Evolutionary conservation across 2,888 invertebrate genomes (phyloP), one percentile per base, ranked within the genome.

Genomic region (Ectobius pallidus): DNA sequence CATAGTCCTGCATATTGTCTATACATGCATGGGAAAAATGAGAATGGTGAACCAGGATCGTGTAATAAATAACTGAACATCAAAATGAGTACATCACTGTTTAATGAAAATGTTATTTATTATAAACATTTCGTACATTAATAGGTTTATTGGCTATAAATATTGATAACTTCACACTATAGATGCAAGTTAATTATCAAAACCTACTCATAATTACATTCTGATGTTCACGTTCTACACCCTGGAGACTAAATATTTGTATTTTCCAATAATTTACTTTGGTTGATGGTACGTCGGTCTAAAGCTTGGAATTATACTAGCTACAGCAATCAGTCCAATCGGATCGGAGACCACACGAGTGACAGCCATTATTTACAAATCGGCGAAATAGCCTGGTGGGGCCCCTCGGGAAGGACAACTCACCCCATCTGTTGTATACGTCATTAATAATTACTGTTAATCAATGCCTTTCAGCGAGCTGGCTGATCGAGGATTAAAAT

Each of bases 361-460:
- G 30, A 58, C 55, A 55, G 27, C 16, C 55, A 55, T 55, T 55
- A 55, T 55, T 55, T 55, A 27, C 27, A 55, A 3, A 58, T 58
- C 58, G 58, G 16, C n/a, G n/a, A 58, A 58, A 58, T 58, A 58
- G 2, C 30, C 58, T 14, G 30, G 27, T 16, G 25, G 25, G 0
- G 1, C 52, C 52, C 25, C 32, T 30, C 27, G 58, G 58, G 58
- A 58, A n/a, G 16, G 30, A 58, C 32, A 32, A 32, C 30, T 32
- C 32, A 58, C 32, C 58, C 58, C 58, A 16, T 32, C 65, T 25
- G n/a, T 65, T 65, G 44, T 25, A 46, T 18, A 46, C 27, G 25
- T 65, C 65, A 65, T 46, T 65, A 44, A 65, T 65, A 65, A 44
- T 65, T 65, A 65, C 27, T n/a, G 22, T 65, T 65, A 65, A 65